Conservation (phyloP, 53 echinoderm and acorn worm species). For the Antedon mediterranea region DNA sequence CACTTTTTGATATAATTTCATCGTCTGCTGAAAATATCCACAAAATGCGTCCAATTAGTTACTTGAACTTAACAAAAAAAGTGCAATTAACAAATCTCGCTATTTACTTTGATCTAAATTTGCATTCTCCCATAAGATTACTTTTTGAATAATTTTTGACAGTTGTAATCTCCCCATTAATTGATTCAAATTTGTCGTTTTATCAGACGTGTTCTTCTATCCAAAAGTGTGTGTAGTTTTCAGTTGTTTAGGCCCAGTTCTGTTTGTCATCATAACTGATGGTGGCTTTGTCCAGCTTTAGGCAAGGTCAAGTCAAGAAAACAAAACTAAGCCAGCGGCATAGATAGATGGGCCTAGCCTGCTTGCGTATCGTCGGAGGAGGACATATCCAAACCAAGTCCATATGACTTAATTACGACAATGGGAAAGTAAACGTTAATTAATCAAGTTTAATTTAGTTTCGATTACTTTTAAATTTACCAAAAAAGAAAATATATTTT, state of each 20-base stretch:
- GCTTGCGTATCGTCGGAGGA: background rate
- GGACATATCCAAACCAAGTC: background rate
- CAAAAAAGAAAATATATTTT: background rate
- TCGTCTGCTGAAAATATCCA: background rate
- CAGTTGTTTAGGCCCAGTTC: background rate
- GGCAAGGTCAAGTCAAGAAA: background rate
- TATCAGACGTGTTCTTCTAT: background rate
- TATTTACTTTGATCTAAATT: background rate
- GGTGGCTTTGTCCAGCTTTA: background rate
- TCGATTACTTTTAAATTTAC: background rate
- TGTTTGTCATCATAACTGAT: background rate
- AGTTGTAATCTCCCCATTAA: background rate
- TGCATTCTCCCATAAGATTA: background rate
- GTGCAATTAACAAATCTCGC: background rate
- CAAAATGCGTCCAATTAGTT: background rate
- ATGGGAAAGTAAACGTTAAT: background rate
- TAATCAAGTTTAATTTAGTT: background rate
- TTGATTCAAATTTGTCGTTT: background rate
- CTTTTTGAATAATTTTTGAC: background rate
- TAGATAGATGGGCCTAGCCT: background rate
- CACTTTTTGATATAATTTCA: too few species aligned
- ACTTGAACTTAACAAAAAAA: background rate
- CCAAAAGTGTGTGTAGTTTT: too few species aligned
- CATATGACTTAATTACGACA: background rate
- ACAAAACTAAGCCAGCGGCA: background rate